Base-by-base conservation (phyloP, 2,888 invertebrate species). In the Plusia festucae region DNA sequence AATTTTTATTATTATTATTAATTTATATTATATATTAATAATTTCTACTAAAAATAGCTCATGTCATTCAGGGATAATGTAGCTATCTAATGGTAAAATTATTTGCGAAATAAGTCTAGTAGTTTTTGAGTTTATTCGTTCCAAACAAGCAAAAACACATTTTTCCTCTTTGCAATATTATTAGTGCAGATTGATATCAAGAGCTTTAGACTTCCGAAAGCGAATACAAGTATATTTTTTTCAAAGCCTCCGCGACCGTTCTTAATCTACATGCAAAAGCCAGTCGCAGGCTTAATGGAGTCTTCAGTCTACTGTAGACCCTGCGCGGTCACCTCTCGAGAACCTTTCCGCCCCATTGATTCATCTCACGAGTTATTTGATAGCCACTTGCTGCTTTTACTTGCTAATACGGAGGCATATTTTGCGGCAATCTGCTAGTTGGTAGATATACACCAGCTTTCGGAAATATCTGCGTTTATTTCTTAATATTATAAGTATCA, bases 361-460 rank as follows among this genome's bases (percentile, higher is more conserved):
- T n/a, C n/a, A 40, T n/a, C n/a, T 40, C 40, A 40, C 40, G 40
- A n/a, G 40, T n/a, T 40, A 40, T 40, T 40, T 40, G 40, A 40
- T 40, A 40, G 40, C 40, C n/a, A 0, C 40, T 13, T 1, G n/a
- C 34, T 40, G 40, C n/a, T 40, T 40, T n/a, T 40, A 40, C 40
- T 40, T 40, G 40, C 40, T 40, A 40, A 40, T 40, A 40, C n/a
- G n/a, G 7, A n/a, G 40, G 40, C 40, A 40, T 40, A 40, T 40
- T 34, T 40, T 40, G 34, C 13, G 34, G 34, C 30, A 30, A 34
- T 34, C 15, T 15, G 1, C 15, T 15, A 34, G 34, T 4, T 34
- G 34, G 34, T 7, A 9, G 9, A 8, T 30, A 30, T 9, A 24
- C 5, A n/a, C n/a, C n/a, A n/a, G 24, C 24, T 5, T 24, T 24